phyloP scores from a whole-genome alignment of 2,113 vertebrate species.

The Sisor rabdophorus region DNA sequence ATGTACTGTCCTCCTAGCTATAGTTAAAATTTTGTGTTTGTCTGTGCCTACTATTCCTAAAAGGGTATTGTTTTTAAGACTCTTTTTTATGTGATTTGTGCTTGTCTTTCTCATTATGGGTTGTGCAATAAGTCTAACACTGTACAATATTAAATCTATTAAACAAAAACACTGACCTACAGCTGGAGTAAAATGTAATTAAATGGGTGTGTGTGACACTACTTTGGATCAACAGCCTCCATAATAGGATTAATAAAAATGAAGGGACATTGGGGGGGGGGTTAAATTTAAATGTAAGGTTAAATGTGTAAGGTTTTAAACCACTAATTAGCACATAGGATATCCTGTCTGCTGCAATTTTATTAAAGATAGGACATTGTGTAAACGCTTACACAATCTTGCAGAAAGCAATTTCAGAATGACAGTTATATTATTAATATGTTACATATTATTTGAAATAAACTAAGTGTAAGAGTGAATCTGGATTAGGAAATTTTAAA shows the following conservation, averaged over 20 bases:
- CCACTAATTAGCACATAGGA: too few relatives aligned
- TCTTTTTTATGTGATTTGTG: not conserved
- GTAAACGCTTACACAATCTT: too few relatives aligned
- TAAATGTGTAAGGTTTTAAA: not conserved
- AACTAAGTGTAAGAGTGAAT: too few relatives aligned
- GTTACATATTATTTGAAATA: too few relatives aligned
- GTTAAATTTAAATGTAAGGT: not conserved
- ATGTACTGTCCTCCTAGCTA: not conserved
- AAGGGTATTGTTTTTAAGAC: not conserved
- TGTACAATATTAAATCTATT: too few relatives aligned
- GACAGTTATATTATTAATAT: too few relatives aligned
- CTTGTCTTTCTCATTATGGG: not conserved
- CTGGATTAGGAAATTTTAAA: too few relatives aligned
- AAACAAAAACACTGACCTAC: slow-evolving; percentile 42
- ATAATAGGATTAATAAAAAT: slow-evolving; percentile 26
- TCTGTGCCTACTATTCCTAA: too few relatives aligned
- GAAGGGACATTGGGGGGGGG: not conserved
- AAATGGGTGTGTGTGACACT: slow-evolving; percentile 24
- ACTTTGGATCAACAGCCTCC: slow-evolving; percentile 21
- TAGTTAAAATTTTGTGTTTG: slow-evolving; percentile 9
- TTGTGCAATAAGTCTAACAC: slow-evolving; percentile 24
- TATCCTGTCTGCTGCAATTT: not conserved
- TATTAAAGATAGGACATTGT: too few relatives aligned
- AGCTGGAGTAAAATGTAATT: slow-evolving; percentile 42
- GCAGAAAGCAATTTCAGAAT: too few relatives aligned